phyloP scores from a whole-genome alignment of 2,888 invertebrate species.

The Scaptomyza flava region DNA sequence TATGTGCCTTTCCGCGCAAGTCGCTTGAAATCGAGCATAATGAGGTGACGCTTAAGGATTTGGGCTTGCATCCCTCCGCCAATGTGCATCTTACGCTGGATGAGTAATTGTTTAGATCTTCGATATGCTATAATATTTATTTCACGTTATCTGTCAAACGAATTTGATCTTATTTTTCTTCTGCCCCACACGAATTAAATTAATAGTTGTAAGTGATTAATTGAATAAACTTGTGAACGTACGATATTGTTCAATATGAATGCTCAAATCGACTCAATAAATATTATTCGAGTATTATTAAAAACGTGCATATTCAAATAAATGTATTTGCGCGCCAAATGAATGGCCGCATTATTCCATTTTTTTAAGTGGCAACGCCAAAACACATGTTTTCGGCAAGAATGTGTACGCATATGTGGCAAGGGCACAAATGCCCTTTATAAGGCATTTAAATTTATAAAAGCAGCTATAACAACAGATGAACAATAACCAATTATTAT shows the following conservation, averaged over 20 bases:
- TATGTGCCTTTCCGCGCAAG: conserved; percentile 83
- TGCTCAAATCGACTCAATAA: neutral
- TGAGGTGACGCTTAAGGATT: conserved; percentile 77
- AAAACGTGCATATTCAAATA: conserved; percentile 9
- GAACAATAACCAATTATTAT: neutral
- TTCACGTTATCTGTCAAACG: conserved; percentile 36
- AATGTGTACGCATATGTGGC: conserved; percentile 19
- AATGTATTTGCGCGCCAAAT: neutral
- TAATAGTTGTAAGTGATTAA: conserved; percentile 39
- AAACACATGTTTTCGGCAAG: conserved; percentile 22
- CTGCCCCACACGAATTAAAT: conserved; percentile 38
- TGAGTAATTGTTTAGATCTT: conserved; percentile 63
- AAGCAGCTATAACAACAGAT: neutral
- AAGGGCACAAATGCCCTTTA: conserved; percentile 23
- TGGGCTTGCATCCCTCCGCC: conserved; percentile 83
- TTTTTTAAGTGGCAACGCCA: conserved; percentile 28
- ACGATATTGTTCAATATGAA: conserved; percentile 11
- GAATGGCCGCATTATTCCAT: conserved; percentile 5
- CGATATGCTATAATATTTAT: conserved; percentile 41
- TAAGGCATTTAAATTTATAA: conserved; percentile 1
- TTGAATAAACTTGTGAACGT: conserved; percentile 34
- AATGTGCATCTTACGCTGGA: conserved; percentile 83
- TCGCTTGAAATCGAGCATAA: conserved; percentile 80
- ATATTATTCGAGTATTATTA: neutral
- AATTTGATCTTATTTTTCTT: conserved; percentile 9